phyloP scores from a whole-genome alignment of 1,140 invertebrate species.

The Maconellicoccus hirsutus region DNA sequence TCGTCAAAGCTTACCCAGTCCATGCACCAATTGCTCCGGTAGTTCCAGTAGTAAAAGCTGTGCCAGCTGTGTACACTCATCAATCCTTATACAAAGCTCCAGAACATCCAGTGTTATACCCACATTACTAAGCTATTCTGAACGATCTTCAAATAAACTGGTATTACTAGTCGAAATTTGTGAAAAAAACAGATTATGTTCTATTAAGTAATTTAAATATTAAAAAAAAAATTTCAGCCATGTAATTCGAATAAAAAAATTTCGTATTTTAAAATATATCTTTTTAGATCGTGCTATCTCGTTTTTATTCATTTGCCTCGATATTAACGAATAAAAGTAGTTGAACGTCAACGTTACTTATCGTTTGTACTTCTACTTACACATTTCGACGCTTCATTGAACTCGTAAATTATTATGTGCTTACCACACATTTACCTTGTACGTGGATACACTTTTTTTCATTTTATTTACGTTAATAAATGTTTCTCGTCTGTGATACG shows the following conservation, averaged over 20 bases:
- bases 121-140: background rate
- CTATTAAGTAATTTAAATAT: background rate
- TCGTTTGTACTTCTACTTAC: no score
- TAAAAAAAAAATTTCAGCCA: background rate
- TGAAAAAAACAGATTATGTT: constrained; percentile 1
- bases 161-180: background rate
- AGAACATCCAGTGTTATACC: background rate
- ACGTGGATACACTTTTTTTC: no score
- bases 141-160: background rate
- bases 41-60: background rate
- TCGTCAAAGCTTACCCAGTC: background rate
- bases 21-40: background rate
- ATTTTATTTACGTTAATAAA: no score
- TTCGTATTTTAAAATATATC: no score
- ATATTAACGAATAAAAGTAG: no score
- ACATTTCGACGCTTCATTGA: no score
- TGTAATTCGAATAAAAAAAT: no score
- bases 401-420: no score
- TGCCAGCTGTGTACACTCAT: background rate
- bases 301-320: background rate
- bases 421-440: no score
- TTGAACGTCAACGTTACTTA: no score
- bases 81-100: background rate
- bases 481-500: no score
- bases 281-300: no score